Base-by-base conservation (phyloP, 2,113 vertebrate genomes). In the Rhea pennata region DNA sequence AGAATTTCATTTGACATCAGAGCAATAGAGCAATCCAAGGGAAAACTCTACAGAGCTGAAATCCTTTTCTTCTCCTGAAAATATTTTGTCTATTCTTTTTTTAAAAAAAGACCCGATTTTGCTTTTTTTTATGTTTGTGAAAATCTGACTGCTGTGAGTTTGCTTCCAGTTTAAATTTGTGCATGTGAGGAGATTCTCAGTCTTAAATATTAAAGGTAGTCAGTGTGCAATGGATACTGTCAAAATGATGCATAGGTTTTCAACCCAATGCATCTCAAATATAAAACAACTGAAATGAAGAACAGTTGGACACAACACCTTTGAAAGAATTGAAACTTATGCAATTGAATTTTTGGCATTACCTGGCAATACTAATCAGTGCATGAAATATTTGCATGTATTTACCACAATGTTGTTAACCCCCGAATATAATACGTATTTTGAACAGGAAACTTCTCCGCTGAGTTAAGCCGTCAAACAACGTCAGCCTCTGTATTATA, bases 1-100 rank as follows among this genome's bases (percentile, higher is more conserved):
- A 93, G 92, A 95, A 95, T 26, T 5, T 51, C 54, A 70, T 64
- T 77, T 95, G 91, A 95, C 91, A 95, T 87, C 67, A 62, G 74
- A 59, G 58, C 51, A 62, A 23, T 76, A 46, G 73, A 91, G 89
- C 36, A 92, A 93, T n/a, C 53, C 74, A 70, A 70, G 29, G 58
- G 53, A 33, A 92, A 92, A 67, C 9, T 33, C 84, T 70, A 12
- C 1, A 62, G 29, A 77, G 70, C 31, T 22, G 1, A 90, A 61
- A 22, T 15, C 46, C 72, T 48, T 66, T 74, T 39, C 75, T 51
- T 48, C 21, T 56, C 66, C 66, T 36, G 44, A 69, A 93, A 84
- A 81, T 23, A 84, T 61, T 3, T 12, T 12, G 58, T 24, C 46
- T 81, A 48, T 0, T 19, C 70, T 76, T 39, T 21, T 16, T 75